These are phyloP conservation scores for Empidonax traillii DNA, from an alignment of 2,113 vertebrate species.

Conservation along the genomic window DNA sequence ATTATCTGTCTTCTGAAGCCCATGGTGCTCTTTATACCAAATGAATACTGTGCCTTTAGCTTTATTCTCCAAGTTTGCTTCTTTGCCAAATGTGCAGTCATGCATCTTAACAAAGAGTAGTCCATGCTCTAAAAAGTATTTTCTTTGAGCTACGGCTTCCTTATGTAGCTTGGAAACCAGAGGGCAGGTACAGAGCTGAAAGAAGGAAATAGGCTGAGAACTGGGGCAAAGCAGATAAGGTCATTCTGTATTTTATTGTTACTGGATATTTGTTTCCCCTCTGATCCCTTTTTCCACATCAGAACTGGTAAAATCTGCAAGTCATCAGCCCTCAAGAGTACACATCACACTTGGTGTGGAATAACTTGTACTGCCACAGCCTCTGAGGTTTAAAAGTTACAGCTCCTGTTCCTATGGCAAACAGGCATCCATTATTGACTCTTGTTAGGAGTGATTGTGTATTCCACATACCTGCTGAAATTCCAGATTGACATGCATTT, in stretches of 20 bases:
- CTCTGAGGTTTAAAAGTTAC: background rate
- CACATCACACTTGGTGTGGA: background rate
- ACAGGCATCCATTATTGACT: background rate
- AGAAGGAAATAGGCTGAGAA: background rate
- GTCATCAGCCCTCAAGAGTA: background rate
- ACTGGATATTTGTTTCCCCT: background rate
- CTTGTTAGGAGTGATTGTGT: background rate
- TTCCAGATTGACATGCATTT: background rate
- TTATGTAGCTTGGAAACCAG: background rate
- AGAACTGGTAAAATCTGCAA: background rate
- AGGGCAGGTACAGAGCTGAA: background rate
- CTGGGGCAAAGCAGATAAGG: background rate
- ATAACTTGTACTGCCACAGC: background rate
- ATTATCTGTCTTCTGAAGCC: background rate
- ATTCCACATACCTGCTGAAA: background rate
- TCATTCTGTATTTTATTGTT: background rate
- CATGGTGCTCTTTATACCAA: background rate
- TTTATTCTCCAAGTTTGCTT: conserved; percentile 7
- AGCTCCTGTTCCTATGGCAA: background rate
- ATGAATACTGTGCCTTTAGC: background rate
- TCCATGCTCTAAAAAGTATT: conserved; percentile 20
- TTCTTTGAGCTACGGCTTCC: conserved; percentile 17
- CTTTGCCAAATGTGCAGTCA: conserved; percentile 38
- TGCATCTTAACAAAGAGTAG: conserved; percentile 40
- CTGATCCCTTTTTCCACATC: background rate